Conservation (phyloP, 2,113 vertebrate species). For the Anser cygnoides region DNA sequence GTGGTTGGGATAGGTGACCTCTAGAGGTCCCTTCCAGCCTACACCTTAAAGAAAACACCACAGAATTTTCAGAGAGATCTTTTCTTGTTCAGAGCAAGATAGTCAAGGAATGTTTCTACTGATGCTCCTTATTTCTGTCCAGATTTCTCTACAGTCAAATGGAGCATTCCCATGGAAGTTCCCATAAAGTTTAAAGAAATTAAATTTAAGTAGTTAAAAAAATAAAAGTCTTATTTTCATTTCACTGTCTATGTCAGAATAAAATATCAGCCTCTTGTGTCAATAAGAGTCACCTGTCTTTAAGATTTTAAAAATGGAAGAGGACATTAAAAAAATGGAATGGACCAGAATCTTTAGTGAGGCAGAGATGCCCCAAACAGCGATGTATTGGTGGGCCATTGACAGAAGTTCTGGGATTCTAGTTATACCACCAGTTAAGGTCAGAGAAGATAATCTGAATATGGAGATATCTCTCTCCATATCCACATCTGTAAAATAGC, state of each 20-base stretch:
- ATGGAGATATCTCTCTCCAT: not conserved
- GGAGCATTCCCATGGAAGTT: not conserved
- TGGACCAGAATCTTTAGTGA: not conserved
- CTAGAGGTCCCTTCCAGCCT: not conserved
- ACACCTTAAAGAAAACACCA: not conserved
- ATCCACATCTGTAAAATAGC: not conserved
- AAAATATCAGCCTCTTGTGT: not conserved
- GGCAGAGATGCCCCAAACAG: not conserved
- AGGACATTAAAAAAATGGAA: not conserved
- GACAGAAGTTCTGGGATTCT: not conserved
- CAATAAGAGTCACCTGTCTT: not conserved
- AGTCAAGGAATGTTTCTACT: not conserved
- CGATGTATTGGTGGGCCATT: not conserved
- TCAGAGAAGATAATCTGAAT: not conserved
- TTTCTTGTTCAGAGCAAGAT: not conserved
- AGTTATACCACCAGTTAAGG: not conserved
- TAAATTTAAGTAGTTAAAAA: not conserved
- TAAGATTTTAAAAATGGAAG: not conserved
- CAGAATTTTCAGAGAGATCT: not conserved
- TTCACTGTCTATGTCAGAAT: not conserved
- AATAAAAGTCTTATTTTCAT: not conserved
- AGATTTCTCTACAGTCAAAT: not conserved
- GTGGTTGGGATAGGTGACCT: not conserved
- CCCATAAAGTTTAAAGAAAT: not conserved
- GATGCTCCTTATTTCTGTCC: not conserved